These are phyloP conservation scores for Ceratina japonica DNA, from an alignment of 1,140 invertebrate species.

Conservation along the genomic window DNA sequence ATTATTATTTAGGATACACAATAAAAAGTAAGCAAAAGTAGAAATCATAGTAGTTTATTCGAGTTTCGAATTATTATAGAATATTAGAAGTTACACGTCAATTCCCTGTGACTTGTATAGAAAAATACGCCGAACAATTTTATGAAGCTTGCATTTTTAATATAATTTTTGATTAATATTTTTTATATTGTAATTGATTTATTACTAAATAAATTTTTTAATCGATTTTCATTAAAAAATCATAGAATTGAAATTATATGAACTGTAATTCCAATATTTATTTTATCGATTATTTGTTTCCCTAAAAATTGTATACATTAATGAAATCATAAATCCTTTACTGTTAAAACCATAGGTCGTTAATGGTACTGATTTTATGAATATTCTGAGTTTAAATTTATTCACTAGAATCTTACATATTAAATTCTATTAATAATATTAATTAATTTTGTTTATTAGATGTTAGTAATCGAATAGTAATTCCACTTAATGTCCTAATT, in stretches of 20 bases:
- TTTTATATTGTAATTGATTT: conserved; percentile 82
- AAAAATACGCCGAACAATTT: too few species aligned
- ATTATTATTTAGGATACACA: too few species aligned
- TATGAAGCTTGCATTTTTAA: conserved; percentile 58
- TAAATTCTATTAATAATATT: conserved; percentile 72
- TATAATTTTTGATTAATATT: conserved; percentile 68
- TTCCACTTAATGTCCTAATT: conserved; percentile 81
- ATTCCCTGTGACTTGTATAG: too few species aligned
- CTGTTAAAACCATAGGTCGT: conserved; percentile 82
- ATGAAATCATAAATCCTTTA: conserved; percentile 16
- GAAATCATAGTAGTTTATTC: too few species aligned
- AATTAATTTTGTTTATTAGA: conserved; percentile 82
- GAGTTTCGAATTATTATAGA: too few species aligned
- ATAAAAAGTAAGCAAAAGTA: too few species aligned
- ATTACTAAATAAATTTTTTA: conserved; percentile 77
- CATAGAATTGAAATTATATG: conserved; percentile 83
- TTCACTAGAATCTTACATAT: conserved; percentile 85
- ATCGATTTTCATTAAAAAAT: conserved; percentile 73
- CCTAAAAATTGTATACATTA: conserved; percentile 80
- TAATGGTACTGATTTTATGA: conserved; percentile 87
- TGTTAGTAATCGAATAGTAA: conserved; percentile 82
- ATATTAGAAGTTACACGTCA: too few species aligned
- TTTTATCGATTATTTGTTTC: conserved; percentile 76
- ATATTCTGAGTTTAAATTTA: conserved; percentile 82
- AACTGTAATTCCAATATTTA: conserved; percentile 75